Conservation (phyloP, 2,888 invertebrate species). For the Iselma pallidipennis region DNA sequence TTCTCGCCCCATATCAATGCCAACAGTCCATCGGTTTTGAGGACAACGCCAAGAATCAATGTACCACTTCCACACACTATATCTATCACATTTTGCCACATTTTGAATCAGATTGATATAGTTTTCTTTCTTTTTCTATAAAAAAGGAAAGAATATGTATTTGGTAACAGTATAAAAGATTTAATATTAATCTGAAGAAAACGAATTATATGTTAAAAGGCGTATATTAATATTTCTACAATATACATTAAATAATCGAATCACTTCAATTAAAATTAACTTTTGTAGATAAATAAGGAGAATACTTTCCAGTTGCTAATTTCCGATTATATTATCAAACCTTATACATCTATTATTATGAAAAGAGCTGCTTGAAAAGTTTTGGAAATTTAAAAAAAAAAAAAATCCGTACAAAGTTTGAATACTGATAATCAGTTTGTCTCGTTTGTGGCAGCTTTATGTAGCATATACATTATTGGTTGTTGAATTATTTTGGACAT, state of each 20-base stretch:
- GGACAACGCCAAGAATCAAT: constrained; percentile 35
- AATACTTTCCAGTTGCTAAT: too few species aligned
- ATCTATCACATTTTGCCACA: not conserved
- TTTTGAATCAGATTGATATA: not conserved
- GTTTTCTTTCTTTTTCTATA: not conserved
- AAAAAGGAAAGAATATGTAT: not conserved
- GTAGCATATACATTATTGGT: not conserved
- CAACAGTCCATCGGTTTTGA: constrained; percentile 31
- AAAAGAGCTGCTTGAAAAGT: too few species aligned
- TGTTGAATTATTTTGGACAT: not conserved
- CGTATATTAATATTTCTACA: too few species aligned
- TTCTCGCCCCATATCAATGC: constrained; percentile 29
- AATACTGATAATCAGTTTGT: not conserved
- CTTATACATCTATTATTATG: too few species aligned
- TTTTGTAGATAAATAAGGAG: too few species aligned
- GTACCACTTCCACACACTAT: constrained; percentile 7
- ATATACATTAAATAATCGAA: too few species aligned
- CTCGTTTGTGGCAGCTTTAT: not conserved
- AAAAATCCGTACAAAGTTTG: not conserved
- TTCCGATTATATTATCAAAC: too few species aligned
- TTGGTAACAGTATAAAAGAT: too few species aligned
- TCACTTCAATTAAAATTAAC: too few species aligned
- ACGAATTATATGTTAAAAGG: too few species aligned
- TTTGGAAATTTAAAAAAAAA: not conserved
- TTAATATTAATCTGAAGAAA: too few species aligned